These are phyloP conservation scores for Harpagifer antarcticus DNA, from an alignment of 2,797 vertebrate genomes.

Conservation along the genomic window DNA sequence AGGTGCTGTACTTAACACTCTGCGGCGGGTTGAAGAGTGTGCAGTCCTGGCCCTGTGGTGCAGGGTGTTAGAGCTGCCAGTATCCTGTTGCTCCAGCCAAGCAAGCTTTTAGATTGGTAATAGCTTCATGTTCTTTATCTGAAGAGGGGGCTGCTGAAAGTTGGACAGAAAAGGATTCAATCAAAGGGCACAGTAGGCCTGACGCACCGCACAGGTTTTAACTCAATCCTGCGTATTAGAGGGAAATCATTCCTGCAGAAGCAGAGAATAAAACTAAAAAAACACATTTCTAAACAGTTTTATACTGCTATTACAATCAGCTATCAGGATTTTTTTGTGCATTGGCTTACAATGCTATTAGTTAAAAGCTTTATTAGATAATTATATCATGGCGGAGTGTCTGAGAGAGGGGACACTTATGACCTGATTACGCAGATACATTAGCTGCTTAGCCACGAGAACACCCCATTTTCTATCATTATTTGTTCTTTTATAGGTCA, in stretches of 20 bases:
- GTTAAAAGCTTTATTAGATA: constrained; percentile 9
- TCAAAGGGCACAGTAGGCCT: constrained; percentile 23
- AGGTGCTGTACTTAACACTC: constrained; percentile 71
- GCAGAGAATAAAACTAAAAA: constrained; percentile 2
- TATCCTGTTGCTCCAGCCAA: constrained; percentile 59
- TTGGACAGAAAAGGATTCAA: constrained; percentile 38
- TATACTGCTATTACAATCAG: background rate
- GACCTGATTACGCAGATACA: constrained; percentile 9
- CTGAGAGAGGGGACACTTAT: background rate
- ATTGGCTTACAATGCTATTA: constrained; percentile 7
- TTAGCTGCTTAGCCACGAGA: constrained; percentile 14
- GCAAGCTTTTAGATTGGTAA: constrained; percentile 63
- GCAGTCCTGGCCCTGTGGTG: constrained; percentile 51
- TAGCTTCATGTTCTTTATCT: constrained; percentile 40
- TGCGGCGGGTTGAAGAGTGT: constrained; percentile 47
- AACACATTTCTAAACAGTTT: constrained; percentile 11
- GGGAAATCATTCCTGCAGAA: background rate
- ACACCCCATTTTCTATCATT: constrained; percentile 22
- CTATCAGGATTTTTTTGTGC: background rate
- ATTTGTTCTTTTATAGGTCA: constrained; percentile 21
- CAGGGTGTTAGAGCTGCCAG: constrained; percentile 62
- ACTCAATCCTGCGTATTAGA: background rate
- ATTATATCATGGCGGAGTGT: constrained; percentile 12
- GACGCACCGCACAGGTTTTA: constrained; percentile 21
- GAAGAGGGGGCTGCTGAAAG: constrained; percentile 44